A percentile compares a stretch with the other conserved stretches of the same genome.
Conservation (phyloP, 2,888 invertebrate species). For the Enchytraeus crypticus region DNA sequence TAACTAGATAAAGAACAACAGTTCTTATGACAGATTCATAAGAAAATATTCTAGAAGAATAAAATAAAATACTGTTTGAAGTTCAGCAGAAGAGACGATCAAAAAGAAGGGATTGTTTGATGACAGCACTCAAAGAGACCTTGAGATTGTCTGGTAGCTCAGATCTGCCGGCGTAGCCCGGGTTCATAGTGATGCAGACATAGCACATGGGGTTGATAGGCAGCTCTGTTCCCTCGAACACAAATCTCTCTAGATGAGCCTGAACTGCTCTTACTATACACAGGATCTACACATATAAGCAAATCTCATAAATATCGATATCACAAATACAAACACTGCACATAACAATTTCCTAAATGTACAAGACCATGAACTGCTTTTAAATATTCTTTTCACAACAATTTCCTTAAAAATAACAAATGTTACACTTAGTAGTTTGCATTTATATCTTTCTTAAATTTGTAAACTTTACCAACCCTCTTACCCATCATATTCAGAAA, state of each 20-base stretch:
- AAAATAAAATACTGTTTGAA: no score
- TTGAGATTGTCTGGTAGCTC: slow-evolving; percentile 55
- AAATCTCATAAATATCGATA: neutral
- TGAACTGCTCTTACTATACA: slow-evolving; percentile 70
- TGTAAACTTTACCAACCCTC: no score
- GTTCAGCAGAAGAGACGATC: no score
- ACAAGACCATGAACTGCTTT: no score
- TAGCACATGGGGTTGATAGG: slow-evolving; percentile 68
- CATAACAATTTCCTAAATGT: neutral
- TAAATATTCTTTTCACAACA: no score
- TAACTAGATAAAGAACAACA: no score
- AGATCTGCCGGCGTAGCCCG: slow-evolving; percentile 51
- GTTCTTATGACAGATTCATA: no score
- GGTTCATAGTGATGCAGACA: slow-evolving; percentile 55
- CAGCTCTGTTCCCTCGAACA: slow-evolving; percentile 70
- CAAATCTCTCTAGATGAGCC: slow-evolving; percentile 58
- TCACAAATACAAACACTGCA: neutral
- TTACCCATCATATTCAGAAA: no score
- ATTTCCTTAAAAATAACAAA: no score
- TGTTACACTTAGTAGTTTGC: no score
- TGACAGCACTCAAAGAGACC: slow-evolving; percentile 21
- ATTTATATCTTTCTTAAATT: no score
- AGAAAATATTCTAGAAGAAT: no score
- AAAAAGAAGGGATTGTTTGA: neutral
- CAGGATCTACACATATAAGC: slow-evolving; percentile 53